A percentile compares a stretch with the other conserved stretches of the same genome.
phyloP scores from a whole-genome alignment of 2,113 vertebrate species.

The Dermatemys mawii region DNA sequence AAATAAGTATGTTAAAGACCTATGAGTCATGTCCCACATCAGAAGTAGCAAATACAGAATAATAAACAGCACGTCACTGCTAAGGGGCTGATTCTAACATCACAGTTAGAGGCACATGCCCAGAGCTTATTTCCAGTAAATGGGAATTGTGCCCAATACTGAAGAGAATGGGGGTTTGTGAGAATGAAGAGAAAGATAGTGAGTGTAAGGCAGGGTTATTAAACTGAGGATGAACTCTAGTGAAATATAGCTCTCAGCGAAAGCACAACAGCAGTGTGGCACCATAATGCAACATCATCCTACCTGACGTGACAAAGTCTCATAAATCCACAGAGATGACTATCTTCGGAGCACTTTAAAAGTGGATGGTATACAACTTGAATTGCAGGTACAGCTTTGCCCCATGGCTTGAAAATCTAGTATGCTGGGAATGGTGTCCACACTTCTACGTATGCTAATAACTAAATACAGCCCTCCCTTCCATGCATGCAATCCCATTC shows the following conservation, averaged over 20 bases:
- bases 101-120: not conserved
- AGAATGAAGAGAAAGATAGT: not conserved
- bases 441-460: not conserved
- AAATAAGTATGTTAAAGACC: not conserved
- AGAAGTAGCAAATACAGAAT: not conserved
- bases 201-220: not conserved
- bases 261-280: not conserved
- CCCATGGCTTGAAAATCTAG: not conserved
- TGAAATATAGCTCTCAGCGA: not conserved
- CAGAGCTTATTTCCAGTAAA: not conserved
- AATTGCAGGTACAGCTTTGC: not conserved
- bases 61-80: not conserved
- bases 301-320: not conserved
- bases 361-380: not conserved
- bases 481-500: not conserved
- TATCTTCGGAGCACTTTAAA: not conserved
- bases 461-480: not conserved
- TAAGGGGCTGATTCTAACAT: not conserved
- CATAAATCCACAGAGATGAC: not conserved
- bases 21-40: not conserved
- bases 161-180: not conserved
- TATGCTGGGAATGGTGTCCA: not conserved
- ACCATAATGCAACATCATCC: not conserved
- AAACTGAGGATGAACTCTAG: not conserved
- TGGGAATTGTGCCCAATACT: not conserved